Evolutionary conservation across 2,113 vertebrate genomes (phyloP), one percentile per base, ranked within the genome.

Genomic region (Heterochromis multidens): DNA sequence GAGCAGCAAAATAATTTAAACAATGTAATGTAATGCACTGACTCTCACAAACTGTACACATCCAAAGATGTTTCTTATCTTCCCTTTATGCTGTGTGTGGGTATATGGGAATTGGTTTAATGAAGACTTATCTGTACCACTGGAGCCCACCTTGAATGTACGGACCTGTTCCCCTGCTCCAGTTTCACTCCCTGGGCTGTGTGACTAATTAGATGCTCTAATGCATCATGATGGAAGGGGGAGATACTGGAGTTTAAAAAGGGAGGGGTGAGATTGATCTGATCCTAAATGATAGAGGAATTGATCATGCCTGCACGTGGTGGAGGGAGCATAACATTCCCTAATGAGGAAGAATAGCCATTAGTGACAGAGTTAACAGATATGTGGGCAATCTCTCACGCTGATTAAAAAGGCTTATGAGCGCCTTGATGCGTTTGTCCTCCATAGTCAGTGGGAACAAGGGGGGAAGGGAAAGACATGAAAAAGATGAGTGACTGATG

Each of bases 371-470:
- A 87, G 90, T 88, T 93, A 92, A 92, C 81, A 88, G 90, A 87
- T 88, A 89, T 81, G 91, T 70, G 87, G 85, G 60, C 87, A 91
- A 95, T 94, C 86, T 89, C 91, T 92, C 92, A 95, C 83, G 79
- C 93, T 93, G 93, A 93, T 94, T 95, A 93, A 93, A 93, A 90
- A 88, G 90, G 91, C 90, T 94, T 91, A 93, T 90, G 91, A 91
- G 88, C 1, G 31, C 79, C 5, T 3, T 80, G 89, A 84, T 82
- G 81, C 76, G 10, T 86, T 92, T 84, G 89, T 91, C 90, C 88
- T 92, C 87, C 87, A 88, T 60, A 82, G 86, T 90, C 60, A 78
- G 79, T 35, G 11, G 25, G 79, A 85, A 72, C 14, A 37, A 52
- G 25, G 29, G 60, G 21, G 63, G 83, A 43, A 13, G 46, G 86